Conservation (phyloP, 2,113 vertebrate species). For the Phaethon lepturus region DNA sequence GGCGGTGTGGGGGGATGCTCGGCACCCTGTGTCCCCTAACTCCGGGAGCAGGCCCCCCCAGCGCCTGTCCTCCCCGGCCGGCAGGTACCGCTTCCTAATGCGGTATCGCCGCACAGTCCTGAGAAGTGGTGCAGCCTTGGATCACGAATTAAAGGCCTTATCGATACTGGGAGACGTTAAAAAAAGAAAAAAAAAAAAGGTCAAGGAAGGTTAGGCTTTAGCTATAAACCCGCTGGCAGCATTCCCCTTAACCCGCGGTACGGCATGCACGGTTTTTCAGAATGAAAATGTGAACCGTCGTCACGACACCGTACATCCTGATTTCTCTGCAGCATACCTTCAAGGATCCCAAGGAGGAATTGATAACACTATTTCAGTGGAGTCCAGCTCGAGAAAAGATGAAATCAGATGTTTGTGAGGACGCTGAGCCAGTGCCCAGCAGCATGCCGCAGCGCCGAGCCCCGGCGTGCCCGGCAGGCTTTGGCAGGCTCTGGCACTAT, state of each 20-base stretch:
- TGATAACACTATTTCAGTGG: not conserved
- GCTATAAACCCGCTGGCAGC: not conserved
- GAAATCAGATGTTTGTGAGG: not conserved
- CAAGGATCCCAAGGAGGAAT: not conserved
- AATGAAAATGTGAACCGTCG: not conserved
- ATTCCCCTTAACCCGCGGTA: not conserved
- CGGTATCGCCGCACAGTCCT: not conserved
- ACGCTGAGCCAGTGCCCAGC: not conserved
- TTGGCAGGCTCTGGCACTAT: not conserved
- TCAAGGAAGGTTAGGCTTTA: not conserved
- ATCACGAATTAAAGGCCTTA: conserved; percentile 10
- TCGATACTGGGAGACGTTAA: not conserved
- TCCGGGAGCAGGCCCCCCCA: accelerated
- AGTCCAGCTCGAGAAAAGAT: not conserved
- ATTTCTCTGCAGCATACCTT: not conserved
- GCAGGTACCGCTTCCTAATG: not conserved
- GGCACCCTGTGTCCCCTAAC: accelerated
- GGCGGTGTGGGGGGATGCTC: not conserved
- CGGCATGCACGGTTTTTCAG: not conserved
- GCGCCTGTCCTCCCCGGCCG: accelerated
- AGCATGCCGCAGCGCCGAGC: not conserved
- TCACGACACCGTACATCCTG: not conserved
- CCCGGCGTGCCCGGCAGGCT: not conserved
- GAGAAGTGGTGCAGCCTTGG: not conserved
- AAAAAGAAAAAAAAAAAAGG: not conserved